phyloP scores from a whole-genome alignment of 2,888 invertebrate species.

The Prionchulus punctatus region DNA sequence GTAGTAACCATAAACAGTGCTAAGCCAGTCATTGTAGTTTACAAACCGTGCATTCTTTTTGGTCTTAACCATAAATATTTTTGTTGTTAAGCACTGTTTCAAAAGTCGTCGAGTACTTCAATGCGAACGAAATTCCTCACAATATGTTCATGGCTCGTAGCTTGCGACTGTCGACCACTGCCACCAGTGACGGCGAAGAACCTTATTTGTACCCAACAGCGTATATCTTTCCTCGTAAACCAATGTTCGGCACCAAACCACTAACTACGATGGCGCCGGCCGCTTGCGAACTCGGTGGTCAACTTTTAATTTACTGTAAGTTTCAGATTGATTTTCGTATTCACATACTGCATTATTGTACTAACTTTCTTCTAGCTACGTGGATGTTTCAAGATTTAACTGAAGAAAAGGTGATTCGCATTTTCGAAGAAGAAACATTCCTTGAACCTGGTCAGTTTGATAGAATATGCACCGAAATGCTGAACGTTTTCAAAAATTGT shows the following conservation, averaged over 20 bases:
- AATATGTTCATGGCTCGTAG: slow-evolving; percentile 26
- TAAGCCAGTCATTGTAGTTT: too few species aligned
- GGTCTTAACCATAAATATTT: too few species aligned
- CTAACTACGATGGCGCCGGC: slow-evolving; percentile 27
- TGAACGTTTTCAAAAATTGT: too few species aligned
- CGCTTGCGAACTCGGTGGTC: slow-evolving; percentile 27
- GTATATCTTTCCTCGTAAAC: slow-evolving; percentile 25
- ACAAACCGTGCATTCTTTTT: too few species aligned
- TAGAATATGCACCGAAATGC: too few species aligned
- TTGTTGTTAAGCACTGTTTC: background rate
- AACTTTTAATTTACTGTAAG: slow-evolving; percentile 26
- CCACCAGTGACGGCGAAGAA: background rate
- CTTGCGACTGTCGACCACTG: background rate
- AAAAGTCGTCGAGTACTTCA: slow-evolving; percentile 15
- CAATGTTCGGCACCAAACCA: slow-evolving; percentile 21
- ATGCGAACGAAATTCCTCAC: slow-evolving; percentile 23
- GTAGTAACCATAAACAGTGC: too few species aligned
- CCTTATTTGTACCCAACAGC: slow-evolving; percentile 18
- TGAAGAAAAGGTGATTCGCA: background rate
- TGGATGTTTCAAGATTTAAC: background rate
- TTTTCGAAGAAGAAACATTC: background rate
- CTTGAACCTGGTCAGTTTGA: background rate
- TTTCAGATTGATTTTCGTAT: background rate
- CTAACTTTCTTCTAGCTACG: background rate
- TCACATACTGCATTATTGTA: background rate